phyloP scores from a whole-genome alignment of 2,113 vertebrate species.

The Alligator mississippiensis region DNA sequence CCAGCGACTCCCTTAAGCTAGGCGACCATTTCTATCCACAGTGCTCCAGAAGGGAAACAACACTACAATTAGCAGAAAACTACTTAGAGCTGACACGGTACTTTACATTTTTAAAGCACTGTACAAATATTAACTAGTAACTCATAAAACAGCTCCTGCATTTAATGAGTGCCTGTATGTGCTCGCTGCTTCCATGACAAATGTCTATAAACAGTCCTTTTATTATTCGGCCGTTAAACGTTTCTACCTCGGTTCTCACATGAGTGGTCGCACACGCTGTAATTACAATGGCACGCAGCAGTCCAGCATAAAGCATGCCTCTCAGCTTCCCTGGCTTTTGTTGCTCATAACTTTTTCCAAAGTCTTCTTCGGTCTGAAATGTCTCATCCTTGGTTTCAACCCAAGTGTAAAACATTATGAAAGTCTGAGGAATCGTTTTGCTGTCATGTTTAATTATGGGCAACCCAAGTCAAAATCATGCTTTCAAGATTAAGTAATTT shows the following conservation, averaged over 20 bases:
- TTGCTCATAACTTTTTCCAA: background rate
- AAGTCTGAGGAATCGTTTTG: constrained; percentile 27
- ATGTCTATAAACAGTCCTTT: background rate
- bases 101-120: background rate
- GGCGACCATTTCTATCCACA: background rate
- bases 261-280: background rate
- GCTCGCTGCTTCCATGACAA: background rate
- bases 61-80: background rate
- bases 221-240: background rate
- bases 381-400: constrained; percentile 8
- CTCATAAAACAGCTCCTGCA: background rate
- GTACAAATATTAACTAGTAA: background rate
- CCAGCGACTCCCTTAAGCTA: background rate
- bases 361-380: background rate
- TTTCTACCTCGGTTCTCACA: background rate
- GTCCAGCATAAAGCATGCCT: background rate
- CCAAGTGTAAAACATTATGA: background rate
- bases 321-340: background rate
- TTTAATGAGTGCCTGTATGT: background rate
- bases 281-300: background rate
- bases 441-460: constrained; percentile 15
- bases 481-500: constrained; percentile 52
- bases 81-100: background rate
- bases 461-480: constrained; percentile 8
- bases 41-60: background rate